A percentile compares a stretch with the other conserved stretches of the same genome.
Evolutionary conservation across 1,140 invertebrate genomes (phyloP).

Genomic region (Melanaphis sacchari): DNA sequence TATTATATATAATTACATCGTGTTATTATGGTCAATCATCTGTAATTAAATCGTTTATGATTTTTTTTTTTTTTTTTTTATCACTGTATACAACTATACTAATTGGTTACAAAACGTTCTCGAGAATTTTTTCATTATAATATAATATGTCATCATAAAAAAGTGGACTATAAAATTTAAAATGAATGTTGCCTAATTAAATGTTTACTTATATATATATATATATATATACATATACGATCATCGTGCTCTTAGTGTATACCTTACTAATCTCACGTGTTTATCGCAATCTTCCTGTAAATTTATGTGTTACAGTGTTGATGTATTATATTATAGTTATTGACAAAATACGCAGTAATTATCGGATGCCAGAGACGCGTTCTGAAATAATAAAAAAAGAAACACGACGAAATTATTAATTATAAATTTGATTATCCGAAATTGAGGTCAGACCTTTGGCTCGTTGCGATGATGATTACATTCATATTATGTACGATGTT

Average conservation of each 20-base stretch:
- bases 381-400: not conserved
- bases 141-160: slow-evolving; percentile 13
- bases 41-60: not conserved
- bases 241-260: not conserved
- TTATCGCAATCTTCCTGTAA: not conserved
- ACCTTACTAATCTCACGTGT: not conserved
- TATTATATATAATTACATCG: slow-evolving; percentile 21
- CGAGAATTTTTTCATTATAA: not conserved
- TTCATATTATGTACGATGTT: not conserved
- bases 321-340: not conserved
- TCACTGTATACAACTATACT: not conserved
- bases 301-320: not conserved
- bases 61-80: slow-evolving; percentile 20
- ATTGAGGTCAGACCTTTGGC: not conserved
- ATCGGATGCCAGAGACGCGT: not conserved
- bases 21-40: not conserved
- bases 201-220: not conserved
- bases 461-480: not conserved
- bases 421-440: not conserved
- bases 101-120: slow-evolving; percentile 31
- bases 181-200: not conserved
- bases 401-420: not conserved
- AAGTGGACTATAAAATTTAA: not conserved
- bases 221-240: not conserved
- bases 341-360: slow-evolving; percentile 7